phyloP scores from a whole-genome alignment of 1,140 invertebrate genomes.

The Heterodera carotae region DNA sequence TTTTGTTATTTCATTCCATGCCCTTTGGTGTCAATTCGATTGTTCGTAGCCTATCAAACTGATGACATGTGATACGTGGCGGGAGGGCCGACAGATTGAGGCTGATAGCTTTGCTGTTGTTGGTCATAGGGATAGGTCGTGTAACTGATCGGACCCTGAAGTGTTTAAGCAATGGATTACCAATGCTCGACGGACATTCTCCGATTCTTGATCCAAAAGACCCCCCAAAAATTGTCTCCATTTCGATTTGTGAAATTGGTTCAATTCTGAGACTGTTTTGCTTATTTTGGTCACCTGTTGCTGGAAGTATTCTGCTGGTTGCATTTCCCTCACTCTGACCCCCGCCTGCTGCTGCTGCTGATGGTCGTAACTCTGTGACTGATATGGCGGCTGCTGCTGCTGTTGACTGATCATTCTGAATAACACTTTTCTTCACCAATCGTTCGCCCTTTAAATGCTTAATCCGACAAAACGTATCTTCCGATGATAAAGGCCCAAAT shows the following conservation, averaged over 20 bases:
- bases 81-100: not conserved
- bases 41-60: not conserved
- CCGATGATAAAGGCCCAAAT: no score
- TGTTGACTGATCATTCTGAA: not conserved
- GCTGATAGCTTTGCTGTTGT: conserved; percentile 14
- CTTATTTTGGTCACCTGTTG: conserved; percentile 40
- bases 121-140: conserved; percentile 28
- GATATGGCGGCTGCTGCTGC: conserved; percentile 8
- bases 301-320: conserved; percentile 33
- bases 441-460: no score
- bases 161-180: no score
- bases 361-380: conserved; percentile 7
- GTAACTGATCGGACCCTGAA: conserved; percentile 33
- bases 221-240: not conserved
- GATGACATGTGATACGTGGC: conserved; percentile 38
- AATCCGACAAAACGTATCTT: no score
- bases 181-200: no score
- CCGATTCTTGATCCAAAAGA: conserved; percentile 25
- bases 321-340: conserved; percentile 30
- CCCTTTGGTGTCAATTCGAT: not conserved
- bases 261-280: no score
- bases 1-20: not conserved
- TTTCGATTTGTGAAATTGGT: no score
- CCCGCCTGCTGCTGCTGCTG: conserved; percentile 7
- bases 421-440: no score